These are phyloP conservation scores for Tragopan temminckii DNA, from an alignment of 2,797 vertebrate species.

Conservation along the genomic window DNA sequence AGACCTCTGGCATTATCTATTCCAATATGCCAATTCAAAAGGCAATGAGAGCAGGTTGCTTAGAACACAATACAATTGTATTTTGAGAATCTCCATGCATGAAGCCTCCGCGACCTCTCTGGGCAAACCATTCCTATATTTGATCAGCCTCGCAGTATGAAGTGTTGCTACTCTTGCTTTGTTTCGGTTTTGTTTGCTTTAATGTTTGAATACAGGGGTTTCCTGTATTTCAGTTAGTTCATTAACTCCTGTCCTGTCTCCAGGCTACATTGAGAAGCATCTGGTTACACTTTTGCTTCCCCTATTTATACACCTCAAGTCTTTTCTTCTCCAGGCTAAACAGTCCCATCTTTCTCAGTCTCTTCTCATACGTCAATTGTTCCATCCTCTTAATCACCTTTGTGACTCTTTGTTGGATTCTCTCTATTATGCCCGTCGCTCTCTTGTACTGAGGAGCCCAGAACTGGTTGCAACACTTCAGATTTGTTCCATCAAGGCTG, in stretches of 20 bases:
- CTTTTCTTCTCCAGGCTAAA: neutral
- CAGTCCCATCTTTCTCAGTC: neutral
- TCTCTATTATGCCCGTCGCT: neutral
- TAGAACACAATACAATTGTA: neutral
- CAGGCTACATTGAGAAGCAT: neutral
- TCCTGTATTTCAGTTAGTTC: neutral
- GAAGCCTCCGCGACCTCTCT: neutral
- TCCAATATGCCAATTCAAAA: neutral
- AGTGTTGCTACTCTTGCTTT: neutral
- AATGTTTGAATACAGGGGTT: neutral
- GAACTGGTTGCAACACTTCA: neutral
- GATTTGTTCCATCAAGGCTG: neutral
- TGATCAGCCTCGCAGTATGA: neutral
- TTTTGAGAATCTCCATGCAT: neutral
- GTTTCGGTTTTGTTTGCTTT: neutral
- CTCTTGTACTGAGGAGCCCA: neutral
- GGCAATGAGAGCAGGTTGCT: neutral
- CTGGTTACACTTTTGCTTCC: neutral
- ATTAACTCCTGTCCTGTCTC: neutral
- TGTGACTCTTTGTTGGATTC: neutral
- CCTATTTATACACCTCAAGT: neutral
- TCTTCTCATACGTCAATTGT: neutral
- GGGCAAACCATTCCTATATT: neutral
- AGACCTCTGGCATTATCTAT: neutral
- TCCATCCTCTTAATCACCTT: neutral